Base-by-base conservation (phyloP, 2,113 vertebrate species). In the Dromaius novaehollandiae region DNA sequence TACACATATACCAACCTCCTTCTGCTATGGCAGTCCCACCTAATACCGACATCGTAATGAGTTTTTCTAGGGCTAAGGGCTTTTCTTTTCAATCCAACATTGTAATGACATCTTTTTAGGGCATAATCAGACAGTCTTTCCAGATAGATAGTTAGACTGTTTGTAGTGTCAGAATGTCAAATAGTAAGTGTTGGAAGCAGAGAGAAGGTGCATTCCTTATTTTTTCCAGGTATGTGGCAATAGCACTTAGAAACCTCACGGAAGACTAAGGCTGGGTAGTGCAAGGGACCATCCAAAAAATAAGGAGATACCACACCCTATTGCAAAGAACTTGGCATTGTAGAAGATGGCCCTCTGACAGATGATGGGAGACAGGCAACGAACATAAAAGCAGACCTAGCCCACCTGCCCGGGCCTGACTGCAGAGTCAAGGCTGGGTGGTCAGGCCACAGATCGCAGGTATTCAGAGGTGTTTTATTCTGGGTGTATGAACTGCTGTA, bases 31-130 rank as follows among this genome's bases (percentile, higher is more conserved):
- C 0, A 0, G 44, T 93, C 87, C 90, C 85, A 96, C 87, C 84
- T 95, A 93, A 76, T 95, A 93, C 93, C 70, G 91, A 70, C 84
- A 87, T 95, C 80, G 82, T 95, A 95, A 97, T 83, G 94, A 87
- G 44, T 71, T 95, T 96, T 93, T 92, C 63, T 60, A 89, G 82
- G 77, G 48, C 78, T 95, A 78, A 76, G 92, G 71, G 21, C 25
- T 93, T 93, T 92, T 89, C 77, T 93, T 95, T 86, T 73, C 91
- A 94, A 90, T 92, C 32, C 50, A 92, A n/a, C 64, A 83, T 77
- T 88, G 90, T 95, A 95, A 93, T 44, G 74, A 68, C 0, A 0
- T 68, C 84, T 60, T 92, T 93, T 94, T 77, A 80, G 84, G 51
- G 65, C 56, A 82, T 80, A 84, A 93, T 95, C 75, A 87, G 82